Base-by-base conservation (phyloP, 2,113 vertebrate species). In the Pseudorectes ferrugineus region DNA sequence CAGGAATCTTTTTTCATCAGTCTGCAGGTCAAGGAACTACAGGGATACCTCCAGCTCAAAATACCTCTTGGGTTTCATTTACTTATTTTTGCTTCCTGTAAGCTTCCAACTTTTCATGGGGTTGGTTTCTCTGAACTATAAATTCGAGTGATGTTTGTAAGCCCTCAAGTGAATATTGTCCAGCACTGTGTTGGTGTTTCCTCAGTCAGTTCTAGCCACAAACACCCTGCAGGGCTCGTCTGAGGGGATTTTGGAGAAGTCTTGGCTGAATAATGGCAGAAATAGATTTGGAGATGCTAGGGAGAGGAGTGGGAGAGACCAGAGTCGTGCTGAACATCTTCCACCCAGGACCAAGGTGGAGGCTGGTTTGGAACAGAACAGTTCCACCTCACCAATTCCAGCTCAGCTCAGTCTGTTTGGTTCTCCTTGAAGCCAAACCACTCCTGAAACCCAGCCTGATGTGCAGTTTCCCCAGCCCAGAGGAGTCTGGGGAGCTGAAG, bases 301-400 rank as follows among this genome's bases (percentile, higher is more conserved):
- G 2, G 11, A 54, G 65, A 26, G 21, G 42, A 71, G 65, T 4
- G 29, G 26, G 29, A 43, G 33, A 59, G 18, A 45, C 8, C 49
- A 14, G 78, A 33, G 22, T 4, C 0, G 1, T 22, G 62, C 62
- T 58, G 73, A 38, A 33, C 12, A 18, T 26, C 43, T 19, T 54
- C 49, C 35, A 15, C 25, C 10, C 25, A 28, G 38, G 17, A 12
- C 13, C 0, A 0, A 10, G 26, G 18, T 19, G 42, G 36, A 28
- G 7, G 14, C 48, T n/a, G 48, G 10, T n/a, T 54, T 72, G 67
- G 48, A 62, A 45, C 25, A 14, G 67, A 16, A 8, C 0, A 1
- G 2, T 31, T 86, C 2, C 1, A 2, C 42, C 63, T 58, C 19
- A 4, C 13, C 6, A 0, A 2, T 11, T 45, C 25, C 26, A 11